Evolutionary conservation across 1,140 invertebrate species (phyloP).

Genomic region (Sarcophaga bullata): DNA sequence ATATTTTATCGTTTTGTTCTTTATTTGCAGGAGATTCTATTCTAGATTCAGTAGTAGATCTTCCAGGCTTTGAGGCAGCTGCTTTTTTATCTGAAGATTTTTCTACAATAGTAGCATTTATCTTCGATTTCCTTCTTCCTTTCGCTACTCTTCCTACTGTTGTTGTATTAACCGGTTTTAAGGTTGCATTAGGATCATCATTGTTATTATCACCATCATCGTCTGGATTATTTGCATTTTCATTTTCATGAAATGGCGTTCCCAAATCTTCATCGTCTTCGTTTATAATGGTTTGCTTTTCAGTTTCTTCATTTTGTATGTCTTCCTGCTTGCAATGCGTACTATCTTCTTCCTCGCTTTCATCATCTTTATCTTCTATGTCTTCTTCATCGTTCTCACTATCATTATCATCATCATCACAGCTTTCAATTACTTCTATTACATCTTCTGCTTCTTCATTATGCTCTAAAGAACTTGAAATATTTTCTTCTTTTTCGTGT

Average conservation of each 20-base stretch:
- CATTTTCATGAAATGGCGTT: neutral
- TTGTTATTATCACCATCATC: neutral
- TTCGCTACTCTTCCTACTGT: neutral
- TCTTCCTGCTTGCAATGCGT: too few species aligned
- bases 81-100: neutral
- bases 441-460: neutral
- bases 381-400: slow-evolving; percentile 1
- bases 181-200: neutral
- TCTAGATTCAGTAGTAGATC: neutral
- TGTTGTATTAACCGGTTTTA: neutral
- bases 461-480: too few species aligned
- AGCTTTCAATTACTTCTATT: neutral
- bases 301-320: neutral
- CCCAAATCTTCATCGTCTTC: neutral
- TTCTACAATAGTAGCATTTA: neutral
- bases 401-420: neutral
- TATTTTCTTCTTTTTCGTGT: neutral
- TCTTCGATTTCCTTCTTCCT: neutral
- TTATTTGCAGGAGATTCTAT: neutral
- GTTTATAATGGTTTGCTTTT: neutral
- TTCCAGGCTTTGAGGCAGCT: neutral
- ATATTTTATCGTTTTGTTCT: neutral
- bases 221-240: neutral
- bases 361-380: slow-evolving; percentile 9
- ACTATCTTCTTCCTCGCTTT: neutral